phyloP scores from a whole-genome alignment of 1,140 invertebrate species.

The Arctopsyche grandis region DNA sequence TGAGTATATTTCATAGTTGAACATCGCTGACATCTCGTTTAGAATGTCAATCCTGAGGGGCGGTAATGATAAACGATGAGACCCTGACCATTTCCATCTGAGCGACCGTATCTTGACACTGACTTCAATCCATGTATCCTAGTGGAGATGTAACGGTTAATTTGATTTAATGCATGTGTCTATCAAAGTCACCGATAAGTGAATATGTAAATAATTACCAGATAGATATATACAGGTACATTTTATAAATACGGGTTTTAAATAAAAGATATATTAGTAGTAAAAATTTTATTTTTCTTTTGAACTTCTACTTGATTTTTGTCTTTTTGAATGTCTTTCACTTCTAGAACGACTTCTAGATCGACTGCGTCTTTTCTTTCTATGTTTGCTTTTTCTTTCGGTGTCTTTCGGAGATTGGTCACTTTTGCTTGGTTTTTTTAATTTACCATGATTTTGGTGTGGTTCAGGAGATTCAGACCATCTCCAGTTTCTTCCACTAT shows the following conservation, averaged over 20 bases:
- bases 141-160: too few relatives aligned
- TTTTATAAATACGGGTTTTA: too few relatives aligned
- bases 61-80: not conserved
- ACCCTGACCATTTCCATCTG: not conserved
- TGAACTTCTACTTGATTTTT: not conserved
- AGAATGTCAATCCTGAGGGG: conserved; percentile 2
- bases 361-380: not conserved
- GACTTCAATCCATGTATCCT: not conserved
- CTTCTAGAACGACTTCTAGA: conserved; percentile 34
- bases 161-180: too few relatives aligned
- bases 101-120: not conserved
- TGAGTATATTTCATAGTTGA: too few relatives aligned
- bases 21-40: not conserved
- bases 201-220: too few relatives aligned
- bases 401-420: conserved; percentile 11
- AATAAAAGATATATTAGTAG: too few relatives aligned
- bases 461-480: conserved; percentile 79
- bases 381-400: conserved; percentile 9
- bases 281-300: conserved; percentile 1
- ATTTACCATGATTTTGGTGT: not conserved
- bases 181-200: too few relatives aligned
- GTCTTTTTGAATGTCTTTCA: conserved; percentile 25
- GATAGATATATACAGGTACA: too few relatives aligned
- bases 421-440: conserved; percentile 9
- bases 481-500: conserved; percentile 70